Conservation (phyloP, 2,113 vertebrate species). For the Mirza zaza region DNA sequence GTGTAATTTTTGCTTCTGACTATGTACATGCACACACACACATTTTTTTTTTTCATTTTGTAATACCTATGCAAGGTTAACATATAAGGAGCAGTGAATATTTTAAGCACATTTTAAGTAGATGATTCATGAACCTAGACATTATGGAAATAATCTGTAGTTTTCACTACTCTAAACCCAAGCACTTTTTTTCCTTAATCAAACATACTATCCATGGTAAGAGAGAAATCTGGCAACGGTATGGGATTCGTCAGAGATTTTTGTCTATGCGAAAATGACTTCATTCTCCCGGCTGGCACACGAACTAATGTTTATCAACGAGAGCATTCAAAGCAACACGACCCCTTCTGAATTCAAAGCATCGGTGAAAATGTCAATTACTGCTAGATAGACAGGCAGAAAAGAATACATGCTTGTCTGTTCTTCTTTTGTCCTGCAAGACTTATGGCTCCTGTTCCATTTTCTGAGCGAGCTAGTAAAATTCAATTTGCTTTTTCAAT, state of each 20-base stretch:
- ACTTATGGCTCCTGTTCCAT: slow-evolving; percentile 46
- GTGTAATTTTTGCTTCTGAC: not conserved
- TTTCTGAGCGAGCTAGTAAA: slow-evolving; percentile 70
- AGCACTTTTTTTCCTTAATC: not conserved
- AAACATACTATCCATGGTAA: not conserved
- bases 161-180: not conserved
- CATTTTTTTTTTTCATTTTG: not conserved
- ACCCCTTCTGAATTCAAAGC: not conserved
- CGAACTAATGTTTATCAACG: not conserved
- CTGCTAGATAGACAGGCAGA: slow-evolving; percentile 37
- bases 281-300: not conserved
- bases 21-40: not conserved
- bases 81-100: not conserved
- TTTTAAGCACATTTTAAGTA: slow-evolving; percentile 13
- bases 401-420: not conserved
- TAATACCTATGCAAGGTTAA: not conserved
- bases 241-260: not conserved
- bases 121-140: not conserved
- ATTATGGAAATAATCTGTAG: not conserved
- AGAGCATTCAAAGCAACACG: not conserved
- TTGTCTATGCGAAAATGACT: not conserved
- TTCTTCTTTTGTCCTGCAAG: slow-evolving; percentile 14
- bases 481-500: slow-evolving; percentile 73
- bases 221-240: not conserved
- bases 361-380: slow-evolving; percentile 33